Evolutionary conservation across 2,888 invertebrate genomes (phyloP).

Genomic region (Xanthia togata): DNA sequence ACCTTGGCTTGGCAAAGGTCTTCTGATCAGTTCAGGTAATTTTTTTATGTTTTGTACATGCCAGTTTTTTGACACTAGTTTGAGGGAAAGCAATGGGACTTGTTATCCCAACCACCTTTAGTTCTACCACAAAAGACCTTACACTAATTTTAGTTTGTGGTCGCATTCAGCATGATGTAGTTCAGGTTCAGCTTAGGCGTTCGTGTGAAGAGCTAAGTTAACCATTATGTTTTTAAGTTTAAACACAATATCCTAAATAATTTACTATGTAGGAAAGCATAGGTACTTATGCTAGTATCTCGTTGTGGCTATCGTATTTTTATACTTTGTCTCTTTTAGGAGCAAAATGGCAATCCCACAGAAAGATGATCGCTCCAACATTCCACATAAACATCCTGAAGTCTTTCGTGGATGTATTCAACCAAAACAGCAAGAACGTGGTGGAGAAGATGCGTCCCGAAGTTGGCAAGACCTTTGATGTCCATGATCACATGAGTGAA

Average conservation of each 20-base stretch:
- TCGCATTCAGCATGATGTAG: not conserved
- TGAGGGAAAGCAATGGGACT: not conserved
- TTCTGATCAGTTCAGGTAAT: slow-evolving; percentile 93
- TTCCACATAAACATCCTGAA: slow-evolving; percentile 95
- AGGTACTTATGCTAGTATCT: too few species aligned
- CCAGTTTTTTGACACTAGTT: not conserved
- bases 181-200: too few species aligned
- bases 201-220: not conserved
- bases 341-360: slow-evolving; percentile 94
- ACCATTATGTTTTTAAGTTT: not conserved
- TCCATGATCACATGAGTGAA: slow-evolving; percentile 93
- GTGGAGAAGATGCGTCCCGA: slow-evolving; percentile 91
- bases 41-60: not conserved
- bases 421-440: slow-evolving; percentile 92
- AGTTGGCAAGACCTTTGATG: slow-evolving; percentile 91
- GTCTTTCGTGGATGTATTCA: slow-evolving; percentile 93
- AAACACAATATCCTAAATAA: not conserved
- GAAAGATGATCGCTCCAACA: slow-evolving; percentile 95
- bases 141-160: not conserved
- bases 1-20: slow-evolving; percentile 95
- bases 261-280: too few species aligned
- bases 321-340: slow-evolving; percentile 79
- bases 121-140: not conserved
- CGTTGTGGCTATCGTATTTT: not conserved
- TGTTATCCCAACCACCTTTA: not conserved